phyloP scores from a whole-genome alignment of 2,888 invertebrate species.

The Baccha elongata region DNA sequence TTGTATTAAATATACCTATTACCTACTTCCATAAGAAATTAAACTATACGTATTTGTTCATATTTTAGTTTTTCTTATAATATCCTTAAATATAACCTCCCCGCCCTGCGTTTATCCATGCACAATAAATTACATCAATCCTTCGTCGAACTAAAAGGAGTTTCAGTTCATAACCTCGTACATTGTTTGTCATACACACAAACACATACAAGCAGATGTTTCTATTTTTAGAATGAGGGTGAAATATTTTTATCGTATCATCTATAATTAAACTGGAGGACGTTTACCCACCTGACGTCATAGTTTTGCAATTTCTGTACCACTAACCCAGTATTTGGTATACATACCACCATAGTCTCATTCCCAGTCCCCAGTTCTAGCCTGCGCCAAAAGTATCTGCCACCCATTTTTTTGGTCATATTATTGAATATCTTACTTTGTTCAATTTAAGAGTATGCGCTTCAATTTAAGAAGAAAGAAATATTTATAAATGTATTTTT shows the following conservation, averaged over 20 bases:
- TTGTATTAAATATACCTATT: no score
- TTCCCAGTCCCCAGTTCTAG: constrained; percentile 36
- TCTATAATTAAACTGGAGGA: constrained; percentile 75
- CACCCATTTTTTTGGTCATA: constrained; percentile 43
- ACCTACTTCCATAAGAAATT: no score
- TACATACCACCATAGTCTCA: constrained; percentile 40
- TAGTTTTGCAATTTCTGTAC: constrained; percentile 75
- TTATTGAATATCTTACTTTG: constrained; percentile 16
- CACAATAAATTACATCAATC: constrained; percentile 68
- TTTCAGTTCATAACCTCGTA: constrained; percentile 60
- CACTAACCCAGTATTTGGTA: constrained; percentile 75
- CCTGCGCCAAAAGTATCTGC: constrained; percentile 49
- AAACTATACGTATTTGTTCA: no score
- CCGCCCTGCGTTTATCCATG: constrained; percentile 33
- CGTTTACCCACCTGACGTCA: constrained; percentile 78
- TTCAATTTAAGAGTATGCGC: constrained; percentile 60
- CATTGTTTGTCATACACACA: constrained; percentile 45
- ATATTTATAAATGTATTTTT: neutral
- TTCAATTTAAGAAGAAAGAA: constrained; percentile 17
- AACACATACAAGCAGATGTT: constrained; percentile 7
- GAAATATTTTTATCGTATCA: constrained; percentile 68
- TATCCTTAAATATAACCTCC: constrained; percentile 44
- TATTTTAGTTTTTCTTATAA: constrained; percentile 8
- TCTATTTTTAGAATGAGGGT: constrained; percentile 70
- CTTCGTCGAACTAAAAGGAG: constrained; percentile 54